phyloP scores from a whole-genome alignment of 2,888 invertebrate species.

The Ceratothoa steindachneri region DNA sequence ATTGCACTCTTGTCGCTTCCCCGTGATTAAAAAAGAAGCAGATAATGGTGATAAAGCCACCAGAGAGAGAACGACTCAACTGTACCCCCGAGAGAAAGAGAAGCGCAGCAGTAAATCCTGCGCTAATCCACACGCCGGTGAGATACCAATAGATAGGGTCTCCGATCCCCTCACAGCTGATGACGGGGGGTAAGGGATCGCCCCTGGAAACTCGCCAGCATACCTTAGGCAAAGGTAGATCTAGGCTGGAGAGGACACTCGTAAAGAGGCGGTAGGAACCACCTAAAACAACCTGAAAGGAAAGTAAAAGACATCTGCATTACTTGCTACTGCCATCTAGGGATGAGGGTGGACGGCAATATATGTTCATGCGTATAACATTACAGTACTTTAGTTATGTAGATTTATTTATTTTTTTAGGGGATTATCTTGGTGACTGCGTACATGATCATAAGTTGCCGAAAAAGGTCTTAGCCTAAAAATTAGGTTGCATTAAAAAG shows the following conservation, averaged over 20 bases:
- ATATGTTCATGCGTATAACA: neutral
- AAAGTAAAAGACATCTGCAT: neutral
- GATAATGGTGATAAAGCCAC: constrained; percentile 67
- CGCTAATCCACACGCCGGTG: constrained; percentile 68
- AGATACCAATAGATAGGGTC: constrained; percentile 79
- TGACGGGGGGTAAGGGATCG: constrained; percentile 60
- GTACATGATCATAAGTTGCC: too few relatives aligned
- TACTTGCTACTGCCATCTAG: neutral
- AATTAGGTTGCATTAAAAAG: too few relatives aligned
- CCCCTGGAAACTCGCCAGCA: constrained; percentile 62
- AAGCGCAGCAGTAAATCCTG: constrained; percentile 66
- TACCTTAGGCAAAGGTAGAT: constrained; percentile 53
- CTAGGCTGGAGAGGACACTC: constrained; percentile 52
- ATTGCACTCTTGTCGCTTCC: constrained; percentile 71
- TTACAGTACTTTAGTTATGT: neutral
- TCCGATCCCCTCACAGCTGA: constrained; percentile 73
- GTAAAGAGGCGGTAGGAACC: constrained; percentile 58
- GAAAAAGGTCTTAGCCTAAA: too few relatives aligned
- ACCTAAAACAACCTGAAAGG: constrained; percentile 56
- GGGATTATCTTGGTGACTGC: too few relatives aligned
- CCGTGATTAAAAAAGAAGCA: constrained; percentile 77
- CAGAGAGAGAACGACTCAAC: constrained; percentile 68
- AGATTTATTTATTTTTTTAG: too few relatives aligned
- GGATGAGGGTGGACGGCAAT: neutral
- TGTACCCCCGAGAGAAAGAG: constrained; percentile 66